phyloP scores from a whole-genome alignment of 2,888 invertebrate species.

The Blastobasis adustella region DNA sequence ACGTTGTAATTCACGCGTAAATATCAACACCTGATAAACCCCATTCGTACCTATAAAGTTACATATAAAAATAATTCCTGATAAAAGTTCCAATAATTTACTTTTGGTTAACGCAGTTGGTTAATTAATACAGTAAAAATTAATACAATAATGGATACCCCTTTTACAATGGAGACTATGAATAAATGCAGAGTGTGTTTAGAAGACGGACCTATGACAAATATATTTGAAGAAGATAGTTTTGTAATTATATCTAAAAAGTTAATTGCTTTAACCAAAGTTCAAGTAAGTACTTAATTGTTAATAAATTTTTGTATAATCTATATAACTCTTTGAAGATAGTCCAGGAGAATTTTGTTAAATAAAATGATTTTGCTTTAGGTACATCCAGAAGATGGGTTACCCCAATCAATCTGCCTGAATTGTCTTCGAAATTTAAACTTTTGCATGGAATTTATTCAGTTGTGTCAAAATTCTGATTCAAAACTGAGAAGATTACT shows the following conservation, averaged over 20 bases:
- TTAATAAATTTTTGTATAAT: background rate
- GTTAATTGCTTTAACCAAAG: conserved; percentile 45
- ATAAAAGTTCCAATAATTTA: too few relatives aligned
- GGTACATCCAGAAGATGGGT: conserved; percentile 50
- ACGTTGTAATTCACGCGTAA: too few relatives aligned
- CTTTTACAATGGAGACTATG: background rate
- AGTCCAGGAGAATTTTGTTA: background rate
- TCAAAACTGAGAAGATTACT: conserved; percentile 29
- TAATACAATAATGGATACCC: too few relatives aligned
- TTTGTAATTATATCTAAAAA: conserved; percentile 35
- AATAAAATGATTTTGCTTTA: conserved; percentile 20
- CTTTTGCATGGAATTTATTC: conserved; percentile 43
- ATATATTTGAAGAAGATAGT: conserved; percentile 37
- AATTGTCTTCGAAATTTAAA: conserved; percentile 42
- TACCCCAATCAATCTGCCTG: conserved; percentile 47
- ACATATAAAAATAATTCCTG: too few relatives aligned
- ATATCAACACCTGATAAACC: too few relatives aligned
- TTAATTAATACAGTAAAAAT: too few relatives aligned
- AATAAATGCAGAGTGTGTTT: conserved; percentile 47
- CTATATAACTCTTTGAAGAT: background rate
- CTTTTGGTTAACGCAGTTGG: too few relatives aligned
- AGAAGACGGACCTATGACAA: conserved; percentile 24
- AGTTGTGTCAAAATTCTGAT: conserved; percentile 45
- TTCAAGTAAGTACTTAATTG: conserved; percentile 34
- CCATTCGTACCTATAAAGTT: too few relatives aligned